Evolutionary conservation across 2,113 vertebrate genomes (phyloP), one percentile per base, ranked within the genome.

Genomic region (Ammospiza caudacuta): DNA sequence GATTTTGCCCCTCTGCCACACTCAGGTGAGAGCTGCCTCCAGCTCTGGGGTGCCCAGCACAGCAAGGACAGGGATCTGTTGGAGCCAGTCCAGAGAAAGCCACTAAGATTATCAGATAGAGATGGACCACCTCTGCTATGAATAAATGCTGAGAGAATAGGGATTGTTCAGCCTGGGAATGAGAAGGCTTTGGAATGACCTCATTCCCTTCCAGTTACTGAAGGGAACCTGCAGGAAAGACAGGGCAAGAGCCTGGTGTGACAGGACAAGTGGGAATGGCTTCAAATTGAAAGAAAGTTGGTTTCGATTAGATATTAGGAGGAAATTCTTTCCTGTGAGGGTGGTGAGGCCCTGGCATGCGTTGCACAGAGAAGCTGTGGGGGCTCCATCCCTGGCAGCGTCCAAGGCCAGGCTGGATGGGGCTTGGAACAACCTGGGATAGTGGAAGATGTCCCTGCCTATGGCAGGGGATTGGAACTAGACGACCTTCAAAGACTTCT

Each of bases 361-460:
- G 9, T 2, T 59, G 9, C 13, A 18, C 12, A 51, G 31, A 31
- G 21, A 6, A 59, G 2, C 44, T 52, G 21, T 43, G 37, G 25
- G 2, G 2, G 3, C 6, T 16, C 11, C 54, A 37, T 59, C 2
- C 44, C 25, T 76, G 44, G 52, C 3, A 58, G 16, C 21, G 35
- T 29, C 44, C 29, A 43, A 58, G 24, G 8, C 43, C 21, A 76
- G 35, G 14, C 0, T 31, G 63, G 54, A 44, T 0, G 0, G 17
- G 14, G 54, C 21, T 86, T 44, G 37, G 54, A 76, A 22, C 8
- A 51, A 0, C 21, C 7, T 86, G 54, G 25, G 3, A 4, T 3
- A n/a, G 27, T 52, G 22, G 33, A 27, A 68, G 11, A 1, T 44
- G 9, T 15, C 9, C 16, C 44, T 59, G 25, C 5, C 4, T 17